phyloP scores from a whole-genome alignment of 1,140 invertebrate genomes.

The Pseudoatta argentina region DNA sequence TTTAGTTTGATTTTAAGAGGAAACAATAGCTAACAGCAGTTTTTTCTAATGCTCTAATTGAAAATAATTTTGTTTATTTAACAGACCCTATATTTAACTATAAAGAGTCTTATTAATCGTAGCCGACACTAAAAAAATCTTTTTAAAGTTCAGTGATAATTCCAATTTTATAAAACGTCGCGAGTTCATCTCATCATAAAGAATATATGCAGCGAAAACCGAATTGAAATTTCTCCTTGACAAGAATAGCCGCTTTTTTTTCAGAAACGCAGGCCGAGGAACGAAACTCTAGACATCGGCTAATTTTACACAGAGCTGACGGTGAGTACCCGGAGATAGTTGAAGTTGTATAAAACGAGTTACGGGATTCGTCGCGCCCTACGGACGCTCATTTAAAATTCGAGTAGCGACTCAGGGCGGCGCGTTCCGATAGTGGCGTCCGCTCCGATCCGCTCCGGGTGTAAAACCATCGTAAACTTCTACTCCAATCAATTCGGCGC shows the following conservation, averaged over 20 bases:
- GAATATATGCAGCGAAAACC: not conserved
- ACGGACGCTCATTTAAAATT: conserved; percentile 74
- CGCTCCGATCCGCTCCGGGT: conserved; percentile 44
- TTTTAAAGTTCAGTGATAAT: not conserved
- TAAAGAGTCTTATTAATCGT: too few species aligned
- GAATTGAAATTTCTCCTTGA: not conserved
- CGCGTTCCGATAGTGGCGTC: conserved; percentile 8
- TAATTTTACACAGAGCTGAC: conserved; percentile 34
- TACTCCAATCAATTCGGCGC: conserved; percentile 78
- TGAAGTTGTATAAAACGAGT: conserved; percentile 66
- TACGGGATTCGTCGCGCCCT: conserved; percentile 61
- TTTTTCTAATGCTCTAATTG: not conserved
- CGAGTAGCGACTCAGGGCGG: conserved; percentile 60
- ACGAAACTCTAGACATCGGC: not conserved
- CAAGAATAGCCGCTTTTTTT: not conserved
- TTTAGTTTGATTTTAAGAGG: not conserved
- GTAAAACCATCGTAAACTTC: conserved; percentile 79
- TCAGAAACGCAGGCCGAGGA: not conserved
- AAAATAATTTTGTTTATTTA: not conserved
- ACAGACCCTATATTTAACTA: not conserved
- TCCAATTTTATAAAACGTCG: not conserved
- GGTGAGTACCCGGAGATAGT: not conserved
- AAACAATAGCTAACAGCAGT: too few species aligned
- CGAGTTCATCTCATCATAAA: not conserved
- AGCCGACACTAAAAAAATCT: too few species aligned